These are phyloP conservation scores for Calcarius lapponicus DNA, from an alignment of 2,797 vertebrate species.

Conservation along the genomic window DNA sequence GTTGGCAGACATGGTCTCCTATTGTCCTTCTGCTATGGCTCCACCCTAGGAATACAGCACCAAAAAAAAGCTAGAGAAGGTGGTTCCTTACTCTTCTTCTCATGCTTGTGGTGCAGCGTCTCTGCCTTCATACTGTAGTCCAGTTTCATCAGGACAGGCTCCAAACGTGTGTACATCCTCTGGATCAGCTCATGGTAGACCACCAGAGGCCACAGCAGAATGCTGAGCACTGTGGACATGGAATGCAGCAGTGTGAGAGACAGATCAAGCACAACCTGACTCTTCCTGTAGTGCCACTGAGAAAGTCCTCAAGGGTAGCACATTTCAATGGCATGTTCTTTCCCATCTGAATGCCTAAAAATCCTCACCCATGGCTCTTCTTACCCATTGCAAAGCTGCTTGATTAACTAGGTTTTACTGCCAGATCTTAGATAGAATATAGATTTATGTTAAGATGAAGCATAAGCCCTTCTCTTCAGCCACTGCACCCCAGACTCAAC, in stretches of 20 bases:
- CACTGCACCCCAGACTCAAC: background rate
- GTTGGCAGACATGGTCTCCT: background rate
- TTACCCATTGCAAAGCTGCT: background rate
- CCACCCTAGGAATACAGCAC: background rate
- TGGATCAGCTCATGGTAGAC: constrained; percentile 98
- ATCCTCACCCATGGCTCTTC: background rate
- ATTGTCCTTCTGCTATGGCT: background rate
- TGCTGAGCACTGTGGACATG: constrained; percentile 85
- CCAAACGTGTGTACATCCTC: constrained; percentile 96
- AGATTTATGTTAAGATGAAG: background rate
- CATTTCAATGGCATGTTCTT: background rate
- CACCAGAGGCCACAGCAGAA: constrained; percentile 95
- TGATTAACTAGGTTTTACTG: background rate
- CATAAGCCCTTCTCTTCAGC: background rate
- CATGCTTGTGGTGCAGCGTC: constrained; percentile 85
- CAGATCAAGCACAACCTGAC: background rate
- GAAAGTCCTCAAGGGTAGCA: background rate
- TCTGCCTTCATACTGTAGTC: constrained; percentile 99
- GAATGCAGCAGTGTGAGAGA: background rate
- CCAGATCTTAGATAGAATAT: background rate
- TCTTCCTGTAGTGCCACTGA: background rate
- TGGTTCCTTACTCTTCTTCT: constrained; percentile 92
- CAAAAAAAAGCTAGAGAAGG: background rate
- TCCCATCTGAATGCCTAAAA: background rate
- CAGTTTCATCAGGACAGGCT: constrained; percentile 97